Base-by-base conservation (phyloP, 2,888 invertebrate species). In the Folsomia manolachei region DNA sequence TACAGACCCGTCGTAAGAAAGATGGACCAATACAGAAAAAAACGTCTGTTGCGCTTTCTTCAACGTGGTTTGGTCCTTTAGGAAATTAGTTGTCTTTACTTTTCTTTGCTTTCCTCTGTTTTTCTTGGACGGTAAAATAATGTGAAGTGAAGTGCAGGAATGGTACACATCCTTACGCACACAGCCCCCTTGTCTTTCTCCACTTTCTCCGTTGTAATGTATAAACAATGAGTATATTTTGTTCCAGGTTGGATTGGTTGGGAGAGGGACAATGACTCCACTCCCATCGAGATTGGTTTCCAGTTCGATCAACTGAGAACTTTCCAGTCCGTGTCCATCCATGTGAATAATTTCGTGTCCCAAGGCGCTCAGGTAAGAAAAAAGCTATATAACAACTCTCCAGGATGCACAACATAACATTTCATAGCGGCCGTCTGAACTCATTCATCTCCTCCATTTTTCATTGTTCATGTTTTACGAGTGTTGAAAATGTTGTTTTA, bases 301-400 rank as follows among this genome's bases (percentile, higher is more conserved):
- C 91, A 93, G 83, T 95, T 95, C 83, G 90, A 90, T 78, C 87
- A 87, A 68, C 86, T 90, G 1, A 87, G 92, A 24, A 89, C 93
- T 81, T 93, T 95, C 83, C 86, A 88, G 39, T 86, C 88, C 71
- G 87, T 92, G 19, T 88, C 89, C 80, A 86, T 94, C 39, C 90
- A 92, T 83, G 88, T 89, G 67, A 93, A 91, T 84, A 93, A 94
- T 83, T 89, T 91, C 86, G 90, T 90, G 82, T 89, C 89, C 51
- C 89, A 91, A 83, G 91, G 90, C 75, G 90, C 94, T 4, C 90
- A 91, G 88, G 91, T 91, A 84, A 84, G 83, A 25, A 65, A 23
- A 51, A 51, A 51, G n/a, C n/a, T n/a, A n/a, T n/a, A n/a, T n/a
- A n/a, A n/a, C n/a, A n/a, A n/a, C n/a, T n/a, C n/a, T n/a, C n/a